Evolutionary conservation across 2,113 vertebrate genomes (phyloP).

Genomic region (Triplophysa dalaica): DNA sequence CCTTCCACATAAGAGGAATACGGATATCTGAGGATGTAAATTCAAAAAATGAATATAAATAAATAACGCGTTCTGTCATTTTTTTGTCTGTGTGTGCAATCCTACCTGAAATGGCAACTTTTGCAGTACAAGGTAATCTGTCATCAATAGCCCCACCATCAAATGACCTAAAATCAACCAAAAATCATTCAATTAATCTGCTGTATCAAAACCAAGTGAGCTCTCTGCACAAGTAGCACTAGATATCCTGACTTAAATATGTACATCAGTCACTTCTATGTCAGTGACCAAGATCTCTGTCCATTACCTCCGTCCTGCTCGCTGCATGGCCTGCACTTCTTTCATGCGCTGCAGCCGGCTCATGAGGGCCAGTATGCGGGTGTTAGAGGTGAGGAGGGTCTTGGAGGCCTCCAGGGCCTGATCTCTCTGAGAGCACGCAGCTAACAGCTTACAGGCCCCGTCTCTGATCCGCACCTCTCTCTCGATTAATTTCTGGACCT

Average conservation of each 20-base stretch:
- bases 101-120: constrained; percentile 80
- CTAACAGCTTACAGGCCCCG: constrained; percentile 81
- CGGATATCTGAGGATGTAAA: constrained; percentile 68
- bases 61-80: not conserved
- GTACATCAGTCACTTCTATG: too few species aligned
- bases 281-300: not conserved
- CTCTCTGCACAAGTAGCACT: too few species aligned
- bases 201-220: too few species aligned
- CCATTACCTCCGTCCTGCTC: constrained; percentile 68
- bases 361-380: constrained; percentile 82
- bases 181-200: not conserved
- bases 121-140: constrained; percentile 73
- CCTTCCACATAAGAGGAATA: constrained; percentile 82
- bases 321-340: constrained; percentile 76
- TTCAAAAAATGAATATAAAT: not conserved
- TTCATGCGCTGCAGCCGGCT: constrained; percentile 80
- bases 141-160: constrained; percentile 63
- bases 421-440: constrained; percentile 79
- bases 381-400: constrained; percentile 79
- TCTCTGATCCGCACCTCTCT: constrained; percentile 85
- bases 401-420: constrained; percentile 86
- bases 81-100: not conserved
- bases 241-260: too few species aligned
- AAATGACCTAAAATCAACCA: constrained; percentile 68
- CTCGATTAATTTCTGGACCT: constrained; percentile 81